Evolutionary conservation across 2,797 vertebrate species (phyloP), one percentile per base, ranked within the genome.

Genomic region (Synaphobranchus kaupii): DNA sequence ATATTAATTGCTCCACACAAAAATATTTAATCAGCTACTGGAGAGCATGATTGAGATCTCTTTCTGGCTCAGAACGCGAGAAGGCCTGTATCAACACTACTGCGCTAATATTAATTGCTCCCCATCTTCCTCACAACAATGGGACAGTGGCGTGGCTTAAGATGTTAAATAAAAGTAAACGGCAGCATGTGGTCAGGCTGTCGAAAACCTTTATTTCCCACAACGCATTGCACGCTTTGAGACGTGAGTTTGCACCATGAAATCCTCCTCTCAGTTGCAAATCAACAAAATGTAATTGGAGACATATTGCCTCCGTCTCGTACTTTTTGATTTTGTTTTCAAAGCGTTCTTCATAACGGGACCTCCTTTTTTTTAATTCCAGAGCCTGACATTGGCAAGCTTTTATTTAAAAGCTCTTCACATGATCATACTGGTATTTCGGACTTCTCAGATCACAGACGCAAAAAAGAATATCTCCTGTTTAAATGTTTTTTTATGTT

Each of bases 241-340:
- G 82, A 54, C 63, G 15, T 44, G 10, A 47, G 80, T 25, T 86
- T 7, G 48, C 28, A 52, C 54, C 73, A 60, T 28, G 17, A 50
- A 58, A 78, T 63, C 48, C 9, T 68, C 44, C 50, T 47, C 63
- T 25, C 3, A 12, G 85, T 76, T 52, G 47, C 85, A 86, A 84
- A 86, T 84, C 78, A 86, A 58, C 78, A 86, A 50, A 83, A 63
- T 82, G 63, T 88, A 80, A 88, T 80, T 78, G 71, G 66, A 88
- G 85, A 88, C 85, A 88, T 10, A 63, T 88, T 88, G 68, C 85
- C 56, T 86, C n/a, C 20, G n/a, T 68, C 78, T 85, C 84, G 63
- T 52, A 28, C n/a, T 48, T 25, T 60, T 80, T 66, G 6, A 76
- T 85, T 85, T 88, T 85, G 44, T 80, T 88, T 85, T 85, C 87